A percentile compares a stretch with the other conserved stretches of the same genome.
phyloP scores from a whole-genome alignment of 1,140 invertebrate genomes.

The Atopsyche davidsoni region DNA sequence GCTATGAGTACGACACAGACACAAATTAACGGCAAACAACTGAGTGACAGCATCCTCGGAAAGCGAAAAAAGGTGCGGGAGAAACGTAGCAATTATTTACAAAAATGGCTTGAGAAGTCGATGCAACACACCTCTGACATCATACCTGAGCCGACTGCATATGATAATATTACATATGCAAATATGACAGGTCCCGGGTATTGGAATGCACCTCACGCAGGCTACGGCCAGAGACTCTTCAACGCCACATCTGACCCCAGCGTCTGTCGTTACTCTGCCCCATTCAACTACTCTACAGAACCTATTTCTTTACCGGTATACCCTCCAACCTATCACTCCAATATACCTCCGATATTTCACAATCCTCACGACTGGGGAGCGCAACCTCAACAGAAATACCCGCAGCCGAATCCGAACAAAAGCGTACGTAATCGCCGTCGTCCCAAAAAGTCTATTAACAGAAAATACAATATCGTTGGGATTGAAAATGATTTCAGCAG shows the following conservation, averaged over 20 bases:
- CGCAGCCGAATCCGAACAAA: background rate
- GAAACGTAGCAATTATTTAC: constrained; percentile 20
- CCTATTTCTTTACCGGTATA: constrained; percentile 21
- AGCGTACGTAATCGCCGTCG: background rate
- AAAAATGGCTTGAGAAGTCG: constrained; percentile 25
- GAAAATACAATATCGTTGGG: constrained; percentile 8
- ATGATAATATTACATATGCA: constrained; percentile 4
- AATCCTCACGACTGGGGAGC: constrained; percentile 8
- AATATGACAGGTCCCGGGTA: constrained; percentile 8
- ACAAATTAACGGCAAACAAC: constrained; percentile 13
- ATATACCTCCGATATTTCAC: background rate
- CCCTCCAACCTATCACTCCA: constrained; percentile 13
- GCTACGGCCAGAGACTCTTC: constrained; percentile 19
- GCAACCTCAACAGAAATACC: constrained; percentile 4
- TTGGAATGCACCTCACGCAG: constrained; percentile 6
- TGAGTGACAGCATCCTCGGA: constrained; percentile 12
- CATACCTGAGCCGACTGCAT: constrained; percentile 10
- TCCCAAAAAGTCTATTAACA: background rate
- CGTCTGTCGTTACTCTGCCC: constrained; percentile 22
- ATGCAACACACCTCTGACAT: constrained; percentile 8
- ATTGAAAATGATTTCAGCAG: constrained; percentile 16
- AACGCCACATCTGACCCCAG: constrained; percentile 22
- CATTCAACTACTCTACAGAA: constrained; percentile 16
- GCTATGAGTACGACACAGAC: constrained; percentile 11
- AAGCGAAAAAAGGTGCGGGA: constrained; percentile 24